Evolutionary conservation across 2,113 vertebrate genomes (phyloP).

Genomic region (Taurulus bubalis): DNA sequence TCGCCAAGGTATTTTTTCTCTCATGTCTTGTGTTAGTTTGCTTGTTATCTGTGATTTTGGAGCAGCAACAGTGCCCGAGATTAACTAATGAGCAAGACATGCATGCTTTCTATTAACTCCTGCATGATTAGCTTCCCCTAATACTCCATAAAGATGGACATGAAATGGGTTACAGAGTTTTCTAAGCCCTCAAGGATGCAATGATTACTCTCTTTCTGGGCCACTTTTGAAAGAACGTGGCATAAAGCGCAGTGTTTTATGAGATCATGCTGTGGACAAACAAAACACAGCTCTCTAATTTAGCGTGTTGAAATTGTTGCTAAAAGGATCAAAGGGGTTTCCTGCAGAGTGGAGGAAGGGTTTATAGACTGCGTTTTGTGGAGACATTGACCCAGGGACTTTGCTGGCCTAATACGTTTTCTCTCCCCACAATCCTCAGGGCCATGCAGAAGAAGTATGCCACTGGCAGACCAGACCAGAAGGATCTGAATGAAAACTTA

Average conservation of each 20-base stretch:
- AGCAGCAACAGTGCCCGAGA: not conserved
- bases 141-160: conserved; percentile 50
- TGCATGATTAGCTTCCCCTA: conserved; percentile 54
- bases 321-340: conserved; percentile 63
- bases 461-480: conserved; percentile 96
- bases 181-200: conserved; percentile 29
- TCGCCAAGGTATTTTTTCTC: conserved; percentile 86
- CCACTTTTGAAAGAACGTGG: conserved; percentile 44
- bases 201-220: conserved; percentile 44
- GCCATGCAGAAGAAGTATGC: conserved; percentile 97
- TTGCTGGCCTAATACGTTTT: conserved; percentile 51
- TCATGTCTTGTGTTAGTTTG: not conserved
- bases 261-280: conserved; percentile 76
- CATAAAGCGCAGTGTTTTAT: conserved; percentile 62
- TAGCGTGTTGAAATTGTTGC: conserved; percentile 61
- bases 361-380: conserved; percentile 53
- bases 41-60: not conserved
- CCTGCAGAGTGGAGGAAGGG: conserved; percentile 51
- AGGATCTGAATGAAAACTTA: conserved; percentile 97
- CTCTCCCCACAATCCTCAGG: conserved; percentile 82
- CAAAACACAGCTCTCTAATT: conserved; percentile 72
- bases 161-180: conserved; percentile 53
- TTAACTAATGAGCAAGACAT: conserved; percentile 19
- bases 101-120: conserved; percentile 42
- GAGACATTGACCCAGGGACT: conserved; percentile 41